phyloP scores from a whole-genome alignment of 2,888 invertebrate species.

The Cantharis flavilabris region DNA sequence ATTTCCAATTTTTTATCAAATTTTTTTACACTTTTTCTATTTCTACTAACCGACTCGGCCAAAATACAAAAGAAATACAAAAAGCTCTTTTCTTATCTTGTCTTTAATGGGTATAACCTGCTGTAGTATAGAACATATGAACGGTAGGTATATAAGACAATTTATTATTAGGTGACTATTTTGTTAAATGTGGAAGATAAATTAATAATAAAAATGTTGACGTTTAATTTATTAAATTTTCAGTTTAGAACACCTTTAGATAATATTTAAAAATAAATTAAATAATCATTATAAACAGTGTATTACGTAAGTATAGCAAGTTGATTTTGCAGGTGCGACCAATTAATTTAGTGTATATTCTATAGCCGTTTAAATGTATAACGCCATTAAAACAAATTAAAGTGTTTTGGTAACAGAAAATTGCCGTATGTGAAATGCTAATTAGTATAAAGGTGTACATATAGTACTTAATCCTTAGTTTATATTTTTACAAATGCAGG shows the following conservation, averaged over 20 bases:
- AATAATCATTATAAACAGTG: not conserved
- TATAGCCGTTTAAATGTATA: not conserved
- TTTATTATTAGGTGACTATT: not conserved
- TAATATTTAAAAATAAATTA: conserved; percentile 4
- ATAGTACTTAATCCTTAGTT: not conserved
- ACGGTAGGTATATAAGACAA: not conserved
- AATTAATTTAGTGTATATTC: not conserved
- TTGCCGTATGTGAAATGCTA: conserved; percentile 1
- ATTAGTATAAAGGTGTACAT: conserved; percentile 2
- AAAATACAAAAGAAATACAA: not conserved
- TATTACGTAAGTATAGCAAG: conserved; percentile 2
- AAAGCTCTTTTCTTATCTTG: not conserved
- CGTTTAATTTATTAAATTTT: not conserved
- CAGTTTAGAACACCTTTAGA: not conserved
- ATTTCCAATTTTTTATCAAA: not conserved
- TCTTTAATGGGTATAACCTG: not conserved
- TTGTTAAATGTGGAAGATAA: not conserved
- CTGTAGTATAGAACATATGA: not conserved
- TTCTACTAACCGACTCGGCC: not conserved
- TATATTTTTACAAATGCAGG: conserved; percentile 21
- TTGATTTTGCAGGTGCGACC: not conserved
- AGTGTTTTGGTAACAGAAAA: conserved; percentile 3
- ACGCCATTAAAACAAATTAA: not conserved
- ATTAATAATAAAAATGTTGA: not conserved
- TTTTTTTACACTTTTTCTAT: not conserved